Evolutionary conservation across 2,113 vertebrate genomes (phyloP).

Genomic region (Xiphorhynchus elegans): DNA sequence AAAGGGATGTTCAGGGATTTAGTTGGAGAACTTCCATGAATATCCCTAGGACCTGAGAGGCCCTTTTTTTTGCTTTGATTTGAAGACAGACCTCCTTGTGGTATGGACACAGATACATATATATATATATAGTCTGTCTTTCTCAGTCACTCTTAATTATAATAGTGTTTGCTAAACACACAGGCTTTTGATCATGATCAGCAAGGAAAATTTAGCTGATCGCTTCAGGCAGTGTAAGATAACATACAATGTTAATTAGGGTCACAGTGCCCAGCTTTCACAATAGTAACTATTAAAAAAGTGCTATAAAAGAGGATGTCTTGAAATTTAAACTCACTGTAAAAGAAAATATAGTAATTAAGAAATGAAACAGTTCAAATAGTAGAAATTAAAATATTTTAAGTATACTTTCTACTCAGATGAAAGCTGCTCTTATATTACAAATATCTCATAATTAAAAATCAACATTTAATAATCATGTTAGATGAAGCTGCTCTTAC

Average conservation of each 20-base stretch:
- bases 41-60: background rate
- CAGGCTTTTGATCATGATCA: background rate
- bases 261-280: background rate
- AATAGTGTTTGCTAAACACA: conserved; percentile 5
- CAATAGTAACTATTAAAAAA: background rate
- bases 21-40: conserved; percentile 11
- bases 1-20: background rate
- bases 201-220: background rate
- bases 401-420: background rate
- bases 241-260: background rate
- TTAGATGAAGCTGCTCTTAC: conserved; percentile 19
- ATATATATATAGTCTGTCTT: background rate
- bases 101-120: background rate
- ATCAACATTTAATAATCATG: conserved; percentile 42
- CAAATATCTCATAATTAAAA: conserved; percentile 70
- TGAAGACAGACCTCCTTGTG: background rate
- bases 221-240: background rate
- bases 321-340: background rate
- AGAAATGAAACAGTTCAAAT: background rate
- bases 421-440: conserved; percentile 63
- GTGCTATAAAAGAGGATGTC: background rate
- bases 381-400: conserved; percentile 36
- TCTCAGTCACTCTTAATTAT: background rate
- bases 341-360: background rate
- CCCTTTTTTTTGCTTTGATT: background rate